These are phyloP conservation scores for Grus americana DNA, from an alignment of 2,113 vertebrate species.

Conservation along the genomic window DNA sequence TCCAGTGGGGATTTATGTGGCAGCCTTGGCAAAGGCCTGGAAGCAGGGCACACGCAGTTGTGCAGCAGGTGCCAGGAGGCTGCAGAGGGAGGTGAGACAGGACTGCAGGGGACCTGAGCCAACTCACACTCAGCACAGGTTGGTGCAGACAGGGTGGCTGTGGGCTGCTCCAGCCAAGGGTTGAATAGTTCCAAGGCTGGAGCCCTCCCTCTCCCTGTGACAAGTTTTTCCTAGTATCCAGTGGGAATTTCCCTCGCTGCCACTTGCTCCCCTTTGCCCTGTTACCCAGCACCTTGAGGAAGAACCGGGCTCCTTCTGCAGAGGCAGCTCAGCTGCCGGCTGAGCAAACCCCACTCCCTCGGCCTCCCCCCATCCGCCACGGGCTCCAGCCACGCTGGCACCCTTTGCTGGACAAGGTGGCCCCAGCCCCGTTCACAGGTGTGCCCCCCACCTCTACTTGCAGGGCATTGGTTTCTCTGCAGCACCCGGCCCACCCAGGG, in stretches of 20 bases:
- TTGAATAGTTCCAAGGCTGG: neutral
- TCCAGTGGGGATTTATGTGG: neutral
- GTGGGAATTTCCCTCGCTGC: neutral
- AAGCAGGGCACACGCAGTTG: fast-evolving
- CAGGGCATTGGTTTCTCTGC: neutral
- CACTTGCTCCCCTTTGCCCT: neutral
- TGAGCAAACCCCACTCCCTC: neutral
- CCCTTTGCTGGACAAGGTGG: neutral
- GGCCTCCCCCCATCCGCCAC: fast-evolving
- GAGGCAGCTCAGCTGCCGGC: neutral
- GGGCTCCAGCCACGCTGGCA: neutral
- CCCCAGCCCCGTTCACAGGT: neutral
- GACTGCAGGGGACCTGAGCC: neutral
- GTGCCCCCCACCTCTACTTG: neutral
- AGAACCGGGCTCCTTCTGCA: neutral
- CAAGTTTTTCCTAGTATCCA: fast-evolving
- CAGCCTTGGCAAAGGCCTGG: neutral
- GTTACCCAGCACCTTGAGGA: neutral
- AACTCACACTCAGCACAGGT: neutral
- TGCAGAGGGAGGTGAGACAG: neutral
- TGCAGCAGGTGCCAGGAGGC: fast-evolving
- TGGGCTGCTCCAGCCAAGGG: neutral
- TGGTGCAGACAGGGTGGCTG: neutral
- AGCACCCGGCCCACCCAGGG: neutral
- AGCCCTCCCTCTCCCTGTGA: fast-evolving